Base-by-base conservation (phyloP, 2,113 vertebrate genomes). In the Perca schrenkii region DNA sequence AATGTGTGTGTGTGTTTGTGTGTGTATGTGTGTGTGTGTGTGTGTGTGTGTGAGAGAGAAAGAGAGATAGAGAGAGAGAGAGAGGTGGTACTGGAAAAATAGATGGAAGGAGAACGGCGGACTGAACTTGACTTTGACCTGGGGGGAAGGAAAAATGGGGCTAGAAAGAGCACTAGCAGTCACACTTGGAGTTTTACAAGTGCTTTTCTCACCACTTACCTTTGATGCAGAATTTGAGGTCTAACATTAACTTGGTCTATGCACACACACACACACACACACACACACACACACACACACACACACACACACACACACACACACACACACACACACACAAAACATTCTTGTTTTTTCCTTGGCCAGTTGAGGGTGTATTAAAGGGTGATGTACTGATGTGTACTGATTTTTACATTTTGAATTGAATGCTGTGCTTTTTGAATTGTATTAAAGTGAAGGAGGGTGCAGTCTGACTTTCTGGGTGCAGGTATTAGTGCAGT, bases 81-180 rank as follows among this genome's bases (percentile, higher is more conserved):
- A 46, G 58, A 46, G 43, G 46, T 31, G 46, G 8, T 57, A 17
- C 67, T 43, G 50, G 70, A 62, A 69, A 66, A 86, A 71, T 53
- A 86, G 78, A 89, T 84, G 85, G 83, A 84, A 85, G 50, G 82
- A 72, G 67, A 82, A 58, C n/a, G 16, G 62, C 56, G 60, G 75
- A 79, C 62, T 90, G 71, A 82, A 90, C 83, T 82, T 85, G 86
- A 89, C 87, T 88, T 84, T 89, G 77, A 92, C 85, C 91, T 63
- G 62, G 53, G 88, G 88, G 82, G 66, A 63, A 84, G 66, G 63
- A 70, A 80, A 92, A 85, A 88, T 53, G 54, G 57, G 68, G 77
- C 74, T 17, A 57, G 65, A 76, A 82, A 79, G 77, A 84, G 83
- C 40, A 73, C 58, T 4, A 52, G 84, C 58, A 74, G 72, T 83